Evolutionary conservation across 2,797 vertebrate genomes (phyloP).

Genomic region (Lepilemur ruficaudatus): DNA sequence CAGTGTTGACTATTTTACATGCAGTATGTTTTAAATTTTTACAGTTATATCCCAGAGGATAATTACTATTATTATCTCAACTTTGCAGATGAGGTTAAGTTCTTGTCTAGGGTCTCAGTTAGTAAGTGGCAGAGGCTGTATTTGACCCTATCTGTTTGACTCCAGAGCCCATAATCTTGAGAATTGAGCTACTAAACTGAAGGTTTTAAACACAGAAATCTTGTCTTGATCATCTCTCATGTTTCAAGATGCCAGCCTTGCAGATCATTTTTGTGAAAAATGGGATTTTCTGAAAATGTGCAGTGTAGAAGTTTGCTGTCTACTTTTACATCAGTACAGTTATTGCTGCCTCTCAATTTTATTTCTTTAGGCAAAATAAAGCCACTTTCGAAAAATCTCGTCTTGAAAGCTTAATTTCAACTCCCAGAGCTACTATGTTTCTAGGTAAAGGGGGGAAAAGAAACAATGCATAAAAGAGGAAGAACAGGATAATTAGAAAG

Average conservation of each 20-base stretch:
- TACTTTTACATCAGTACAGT: background rate
- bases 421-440: background rate
- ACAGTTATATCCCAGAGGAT: background rate
- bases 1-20: slow-evolving; percentile 28
- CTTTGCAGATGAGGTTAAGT: background rate
- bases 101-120: background rate
- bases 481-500: background rate
- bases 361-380: slow-evolving; percentile 27
- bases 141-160: background rate
- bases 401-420: background rate
- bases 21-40: background rate
- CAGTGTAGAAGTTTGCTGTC: background rate
- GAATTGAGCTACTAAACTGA: background rate
- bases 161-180: background rate
- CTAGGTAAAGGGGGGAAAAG: background rate
- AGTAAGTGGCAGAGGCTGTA: background rate
- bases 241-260: slow-evolving; percentile 2
- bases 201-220: background rate
- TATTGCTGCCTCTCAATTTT: background rate
- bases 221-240: background rate
- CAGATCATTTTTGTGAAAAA: slow-evolving; percentile 22
- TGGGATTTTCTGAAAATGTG: background rate
- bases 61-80: slow-evolving; percentile 35
- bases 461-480: background rate
- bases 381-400: background rate